Base-by-base conservation (phyloP, 2,888 invertebrate species). In the Drosophila hamatofila region DNA sequence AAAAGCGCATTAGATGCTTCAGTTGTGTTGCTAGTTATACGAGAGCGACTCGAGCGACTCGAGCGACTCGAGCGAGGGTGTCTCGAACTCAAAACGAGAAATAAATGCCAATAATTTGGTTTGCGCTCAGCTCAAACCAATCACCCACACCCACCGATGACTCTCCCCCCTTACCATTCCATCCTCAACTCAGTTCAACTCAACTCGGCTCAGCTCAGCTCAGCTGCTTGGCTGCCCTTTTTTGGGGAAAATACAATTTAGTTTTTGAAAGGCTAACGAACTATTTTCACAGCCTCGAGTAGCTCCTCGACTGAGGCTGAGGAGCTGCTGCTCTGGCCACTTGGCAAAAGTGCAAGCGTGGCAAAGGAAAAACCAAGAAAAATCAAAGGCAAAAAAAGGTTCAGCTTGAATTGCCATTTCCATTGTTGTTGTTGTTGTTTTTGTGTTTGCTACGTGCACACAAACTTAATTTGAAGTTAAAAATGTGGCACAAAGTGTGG, bases 61-160 rank as follows among this genome's bases (percentile, higher is more conserved):
- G 52, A 21, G 51, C 14, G 18, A 14, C 33, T 2, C 30, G 9
- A 30, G 35, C 11, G 55, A 12, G 27, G 41, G 33, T 48, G 55
- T 49, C 80, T 67, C 80, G 67, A 81, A 78, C 81, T 89, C 89
- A 89, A 89, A 84, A 84, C 89, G 84, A 89, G 81, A 81, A 84
- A 89, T 84, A 86, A 86, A 89, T 89, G 85, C 87, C 85, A 86
- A 86, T 86, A 86, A 86, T 90, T 89, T 88, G 87, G 88, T 85
- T 85, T 80, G 59, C 71, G 76, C 76, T 75, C 64, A 27, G 41
- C 77, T 80, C 79, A 65, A 88, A 86, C 87, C 85, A 86, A 86
- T 89, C 90, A 88, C 83, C 89, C 83, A 75, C 88, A 80, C 72
- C 58, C n/a, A n/a, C n/a, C n/a, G n/a, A n/a, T n/a, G 58, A 37